These are phyloP conservation scores for Odontesthes bonariensis DNA, from an alignment of 2,113 vertebrate genomes.

Conservation along the genomic window DNA sequence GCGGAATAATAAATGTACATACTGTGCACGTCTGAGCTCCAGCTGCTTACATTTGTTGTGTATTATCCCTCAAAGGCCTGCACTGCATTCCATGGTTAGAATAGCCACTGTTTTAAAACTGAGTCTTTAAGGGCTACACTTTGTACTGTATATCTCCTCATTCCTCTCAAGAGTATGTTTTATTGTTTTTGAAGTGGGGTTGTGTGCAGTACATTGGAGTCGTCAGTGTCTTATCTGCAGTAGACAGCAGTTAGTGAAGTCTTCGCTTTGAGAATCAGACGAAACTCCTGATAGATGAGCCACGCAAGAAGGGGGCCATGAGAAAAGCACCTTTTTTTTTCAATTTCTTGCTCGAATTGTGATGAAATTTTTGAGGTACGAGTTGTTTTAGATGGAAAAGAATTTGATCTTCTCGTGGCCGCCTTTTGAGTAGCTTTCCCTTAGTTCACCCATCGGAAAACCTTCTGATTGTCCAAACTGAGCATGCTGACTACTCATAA, in stretches of 20 bases:
- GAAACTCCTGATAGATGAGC: neutral
- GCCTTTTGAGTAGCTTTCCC: neutral
- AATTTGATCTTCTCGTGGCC: neutral
- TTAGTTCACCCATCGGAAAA: neutral
- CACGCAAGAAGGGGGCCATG: too few species aligned
- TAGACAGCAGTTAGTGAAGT: neutral
- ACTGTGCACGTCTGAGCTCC: too few species aligned
- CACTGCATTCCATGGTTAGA: too few species aligned
- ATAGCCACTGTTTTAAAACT: neutral
- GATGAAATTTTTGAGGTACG: neutral
- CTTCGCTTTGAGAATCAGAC: neutral
- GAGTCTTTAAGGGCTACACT: neutral
- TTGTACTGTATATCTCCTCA: neutral
- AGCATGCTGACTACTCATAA: neutral
- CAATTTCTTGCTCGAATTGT: neutral
- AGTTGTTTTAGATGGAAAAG: neutral
- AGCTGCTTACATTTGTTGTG: too few species aligned
- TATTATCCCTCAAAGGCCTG: too few species aligned
- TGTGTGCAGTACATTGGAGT: neutral
- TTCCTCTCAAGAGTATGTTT: neutral
- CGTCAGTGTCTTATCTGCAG: neutral
- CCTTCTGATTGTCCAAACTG: neutral
- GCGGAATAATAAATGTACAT: too few species aligned
- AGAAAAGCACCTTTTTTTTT: neutral
- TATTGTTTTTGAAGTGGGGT: neutral